A percentile compares a stretch with the other conserved stretches of the same genome.
Evolutionary conservation across 2,797 vertebrate species (phyloP).

Genomic region (Peromyscus melanophrys): DNA sequence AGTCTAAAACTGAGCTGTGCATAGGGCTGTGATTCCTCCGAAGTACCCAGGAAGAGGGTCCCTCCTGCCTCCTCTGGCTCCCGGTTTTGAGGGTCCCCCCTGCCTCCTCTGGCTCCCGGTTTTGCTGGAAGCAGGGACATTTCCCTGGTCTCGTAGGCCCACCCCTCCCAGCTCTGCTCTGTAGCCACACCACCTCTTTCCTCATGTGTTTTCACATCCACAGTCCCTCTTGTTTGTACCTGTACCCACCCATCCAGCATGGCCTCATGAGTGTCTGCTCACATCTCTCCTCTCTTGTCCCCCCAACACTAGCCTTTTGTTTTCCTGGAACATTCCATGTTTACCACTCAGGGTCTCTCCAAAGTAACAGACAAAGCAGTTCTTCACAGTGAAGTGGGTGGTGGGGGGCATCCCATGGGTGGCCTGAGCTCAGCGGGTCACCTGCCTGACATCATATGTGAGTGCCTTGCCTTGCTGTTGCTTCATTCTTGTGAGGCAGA

Average conservation of each 20-base stretch:
- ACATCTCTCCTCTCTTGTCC: not conserved
- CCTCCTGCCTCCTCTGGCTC: not conserved
- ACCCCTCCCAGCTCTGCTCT: not conserved
- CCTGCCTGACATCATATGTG: fast-evolving
- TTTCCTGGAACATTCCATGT: not conserved
- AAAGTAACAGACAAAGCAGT: not conserved
- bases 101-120: not conserved
- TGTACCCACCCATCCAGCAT: not conserved
- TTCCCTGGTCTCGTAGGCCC: not conserved
- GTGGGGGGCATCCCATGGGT: no score
- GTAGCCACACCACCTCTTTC: not conserved
- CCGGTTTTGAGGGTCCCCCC: not conserved
- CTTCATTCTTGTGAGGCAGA: not conserved
- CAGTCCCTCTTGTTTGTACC: not conserved
- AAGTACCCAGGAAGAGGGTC: not conserved
- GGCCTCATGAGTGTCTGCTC: not conserved
- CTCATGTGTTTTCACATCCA: not conserved
- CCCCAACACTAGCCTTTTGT: not conserved
- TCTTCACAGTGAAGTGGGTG: not conserved
- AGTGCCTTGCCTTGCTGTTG: fast-evolving
- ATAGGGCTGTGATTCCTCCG: not conserved
- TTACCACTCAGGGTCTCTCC: not conserved
- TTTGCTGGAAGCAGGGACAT: not conserved
- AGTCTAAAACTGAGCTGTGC: not conserved
- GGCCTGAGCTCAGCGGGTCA: fast-evolving